phyloP scores from a whole-genome alignment of 1,140 invertebrate species.

The Babylonia areolata region DNA sequence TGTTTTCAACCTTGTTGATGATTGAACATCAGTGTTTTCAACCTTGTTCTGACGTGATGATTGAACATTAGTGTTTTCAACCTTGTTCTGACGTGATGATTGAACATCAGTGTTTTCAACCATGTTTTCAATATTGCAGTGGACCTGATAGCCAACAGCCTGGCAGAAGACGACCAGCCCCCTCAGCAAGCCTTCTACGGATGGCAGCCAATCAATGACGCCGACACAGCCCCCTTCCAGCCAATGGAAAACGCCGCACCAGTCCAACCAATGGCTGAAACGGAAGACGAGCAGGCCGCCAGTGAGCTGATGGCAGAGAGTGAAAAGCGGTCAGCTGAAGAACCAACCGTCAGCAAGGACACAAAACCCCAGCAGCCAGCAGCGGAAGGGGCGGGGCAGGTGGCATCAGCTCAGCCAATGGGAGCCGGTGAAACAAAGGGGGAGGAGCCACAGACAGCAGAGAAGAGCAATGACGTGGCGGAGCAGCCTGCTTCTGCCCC shows the following conservation, averaged over 20 bases:
- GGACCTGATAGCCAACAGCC: constrained; percentile 22
- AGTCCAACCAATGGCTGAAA: not conserved
- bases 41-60: too few species aligned
- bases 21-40: too few species aligned
- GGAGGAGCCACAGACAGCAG: not conserved
- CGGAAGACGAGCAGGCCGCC: constrained; percentile 6
- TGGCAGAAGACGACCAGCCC: not conserved
- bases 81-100: too few species aligned
- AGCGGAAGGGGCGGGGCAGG: not conserved
- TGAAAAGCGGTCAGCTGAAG: not conserved
- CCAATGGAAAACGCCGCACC: not conserved
- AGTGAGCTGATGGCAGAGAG: constrained; percentile 2
- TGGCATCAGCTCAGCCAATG: too few species aligned
- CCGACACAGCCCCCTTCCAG: not conserved
- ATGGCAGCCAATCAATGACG: constrained; percentile 23
- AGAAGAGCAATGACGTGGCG: not conserved
- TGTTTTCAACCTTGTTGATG: too few species aligned
- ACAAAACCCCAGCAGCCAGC: not conserved
- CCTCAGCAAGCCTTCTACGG: not conserved
- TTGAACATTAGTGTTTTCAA: too few species aligned
- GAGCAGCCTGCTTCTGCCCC: too few species aligned
- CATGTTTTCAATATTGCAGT: too few species aligned
- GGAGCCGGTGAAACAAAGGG: too few species aligned
- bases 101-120: too few species aligned
- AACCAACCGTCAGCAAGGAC: not conserved